These are phyloP conservation scores for Esox lucius DNA, from an alignment of 2,797 vertebrate species.

Conservation along the genomic window DNA sequence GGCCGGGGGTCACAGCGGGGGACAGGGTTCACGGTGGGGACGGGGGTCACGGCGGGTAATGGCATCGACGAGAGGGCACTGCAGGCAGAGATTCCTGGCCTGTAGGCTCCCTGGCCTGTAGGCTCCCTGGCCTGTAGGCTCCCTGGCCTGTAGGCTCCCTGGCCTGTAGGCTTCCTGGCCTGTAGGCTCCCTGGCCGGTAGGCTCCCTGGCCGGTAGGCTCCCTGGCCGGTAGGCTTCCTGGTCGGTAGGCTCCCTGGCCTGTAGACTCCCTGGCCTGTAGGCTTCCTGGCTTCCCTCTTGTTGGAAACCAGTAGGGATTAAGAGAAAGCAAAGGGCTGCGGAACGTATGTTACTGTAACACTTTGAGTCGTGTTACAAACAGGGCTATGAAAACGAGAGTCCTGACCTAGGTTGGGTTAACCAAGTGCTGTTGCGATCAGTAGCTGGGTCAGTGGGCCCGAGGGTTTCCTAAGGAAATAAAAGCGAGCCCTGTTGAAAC, in stretches of 20 bases:
- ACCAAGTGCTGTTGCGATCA: not conserved
- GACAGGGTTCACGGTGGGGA: no score
- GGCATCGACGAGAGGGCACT: slow-evolving; percentile 34
- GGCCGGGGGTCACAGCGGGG: no score
- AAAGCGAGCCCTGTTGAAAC: slow-evolving; percentile 29
- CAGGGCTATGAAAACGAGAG: rapidly evolving
- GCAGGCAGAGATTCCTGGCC: slow-evolving; percentile 25
- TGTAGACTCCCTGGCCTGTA: no score
- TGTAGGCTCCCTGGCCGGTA: no score
- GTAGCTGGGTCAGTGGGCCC: not conserved
- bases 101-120: no score
- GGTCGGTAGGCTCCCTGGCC: no score
- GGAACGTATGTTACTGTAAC: slow-evolving; percentile 36
- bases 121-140: no score
- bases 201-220: no score
- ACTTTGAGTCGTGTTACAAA: not conserved
- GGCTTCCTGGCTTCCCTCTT: not conserved
- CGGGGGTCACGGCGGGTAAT: no score
- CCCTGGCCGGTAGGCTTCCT: no score
- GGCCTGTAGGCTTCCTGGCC: no score
- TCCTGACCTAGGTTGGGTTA: not conserved
- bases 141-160: no score
- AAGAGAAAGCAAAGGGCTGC: slow-evolving; percentile 43
- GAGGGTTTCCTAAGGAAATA: not conserved
- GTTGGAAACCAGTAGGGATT: slow-evolving; percentile 38